Evolutionary conservation across 2,113 vertebrate genomes (phyloP).

Genomic region (Acrocephalus kingi): DNA sequence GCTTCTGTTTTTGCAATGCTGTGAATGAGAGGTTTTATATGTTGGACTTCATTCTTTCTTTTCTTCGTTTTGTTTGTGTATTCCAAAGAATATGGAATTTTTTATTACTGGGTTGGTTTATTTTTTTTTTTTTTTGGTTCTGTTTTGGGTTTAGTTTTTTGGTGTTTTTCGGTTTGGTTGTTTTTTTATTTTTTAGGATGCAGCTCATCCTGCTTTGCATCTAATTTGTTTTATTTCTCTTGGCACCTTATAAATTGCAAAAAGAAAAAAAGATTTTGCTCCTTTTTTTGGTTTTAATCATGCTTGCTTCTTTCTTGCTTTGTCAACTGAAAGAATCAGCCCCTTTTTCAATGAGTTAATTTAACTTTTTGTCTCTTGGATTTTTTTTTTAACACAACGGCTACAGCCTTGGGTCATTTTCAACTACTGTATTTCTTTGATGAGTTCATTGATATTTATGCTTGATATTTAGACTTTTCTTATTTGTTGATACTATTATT

Average conservation of each 20-base stretch:
- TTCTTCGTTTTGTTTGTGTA: conserved; percentile 41
- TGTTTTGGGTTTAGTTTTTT: not conserved
- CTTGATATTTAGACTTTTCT: conserved; percentile 77
- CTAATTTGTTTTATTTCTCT: conserved; percentile 61
- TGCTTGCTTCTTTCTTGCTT: conserved; percentile 77
- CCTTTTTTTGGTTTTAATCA: conserved; percentile 45
- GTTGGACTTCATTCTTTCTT: conserved; percentile 64
- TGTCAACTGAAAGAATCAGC: conserved; percentile 73
- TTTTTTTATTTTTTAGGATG: not conserved
- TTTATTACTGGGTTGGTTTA: not conserved
- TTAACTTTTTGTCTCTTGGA: conserved; percentile 75
- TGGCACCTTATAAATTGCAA: conserved; percentile 78
- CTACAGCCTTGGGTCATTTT: conserved; percentile 79
- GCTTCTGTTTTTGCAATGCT: conserved; percentile 81
- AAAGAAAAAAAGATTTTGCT: conserved; percentile 27
- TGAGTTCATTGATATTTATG: conserved; percentile 80
- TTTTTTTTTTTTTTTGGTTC: not conserved
- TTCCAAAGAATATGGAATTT: conserved; percentile 73
- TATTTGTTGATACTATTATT: conserved; percentile 79
- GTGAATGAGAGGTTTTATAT: conserved; percentile 83
- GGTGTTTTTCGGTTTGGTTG: not conserved
- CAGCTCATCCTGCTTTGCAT: conserved; percentile 70
- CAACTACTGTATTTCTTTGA: conserved; percentile 80
- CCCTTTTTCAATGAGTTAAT: conserved; percentile 69
- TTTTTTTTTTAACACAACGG: conserved; percentile 56